phyloP scores from a whole-genome alignment of 2,888 invertebrate genomes.

The Pristionchus japonicus region DNA sequence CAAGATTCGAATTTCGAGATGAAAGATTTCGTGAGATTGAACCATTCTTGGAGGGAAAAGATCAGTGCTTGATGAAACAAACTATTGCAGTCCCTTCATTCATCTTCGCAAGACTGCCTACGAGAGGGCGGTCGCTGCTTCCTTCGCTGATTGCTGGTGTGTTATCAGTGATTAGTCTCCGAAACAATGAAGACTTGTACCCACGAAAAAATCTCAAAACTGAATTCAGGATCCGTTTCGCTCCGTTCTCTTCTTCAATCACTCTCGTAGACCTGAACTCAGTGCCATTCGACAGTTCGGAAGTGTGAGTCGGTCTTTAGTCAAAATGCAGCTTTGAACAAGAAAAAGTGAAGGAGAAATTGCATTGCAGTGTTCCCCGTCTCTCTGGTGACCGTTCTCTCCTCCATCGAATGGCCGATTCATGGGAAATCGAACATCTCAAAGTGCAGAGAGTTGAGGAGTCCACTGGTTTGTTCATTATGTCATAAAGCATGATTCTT shows the following conservation, averaged over 20 bases:
- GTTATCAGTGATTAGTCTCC: background rate
- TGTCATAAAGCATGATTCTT: background rate
- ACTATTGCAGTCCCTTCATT: constrained; percentile 21
- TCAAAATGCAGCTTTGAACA: background rate
- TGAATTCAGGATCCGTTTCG: constrained; percentile 11
- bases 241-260: constrained; percentile 28
- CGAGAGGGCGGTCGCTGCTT: constrained; percentile 14
- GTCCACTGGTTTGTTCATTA: background rate
- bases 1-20: background rate
- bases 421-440: constrained; percentile 28
- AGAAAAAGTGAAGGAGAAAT: background rate
- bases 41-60: background rate
- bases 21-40: too few relatives aligned
- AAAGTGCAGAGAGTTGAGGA: background rate
- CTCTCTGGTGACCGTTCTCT: constrained; percentile 28
- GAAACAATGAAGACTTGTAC: background rate
- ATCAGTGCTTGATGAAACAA: background rate
- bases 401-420: constrained; percentile 13
- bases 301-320: background rate
- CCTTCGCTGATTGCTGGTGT: constrained; percentile 39
- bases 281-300: background rate
- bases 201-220: background rate
- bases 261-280: constrained; percentile 5
- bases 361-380: background rate
- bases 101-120: constrained; percentile 23